Conservation (phyloP, 2,113 vertebrate species). For the Parotia lawesii region DNA sequence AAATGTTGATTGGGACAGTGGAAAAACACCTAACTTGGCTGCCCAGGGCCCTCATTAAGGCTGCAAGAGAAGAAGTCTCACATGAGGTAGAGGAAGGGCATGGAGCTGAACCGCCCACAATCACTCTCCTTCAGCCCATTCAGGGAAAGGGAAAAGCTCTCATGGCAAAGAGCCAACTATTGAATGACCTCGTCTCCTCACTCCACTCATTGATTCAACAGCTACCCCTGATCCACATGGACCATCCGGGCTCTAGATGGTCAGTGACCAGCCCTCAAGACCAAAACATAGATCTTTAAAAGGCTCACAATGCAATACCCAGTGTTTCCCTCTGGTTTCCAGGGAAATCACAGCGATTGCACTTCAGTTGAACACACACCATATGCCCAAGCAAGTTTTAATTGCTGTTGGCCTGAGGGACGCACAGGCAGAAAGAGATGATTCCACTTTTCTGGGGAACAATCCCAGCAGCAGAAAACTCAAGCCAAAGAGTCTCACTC, state of each 20-base stretch:
- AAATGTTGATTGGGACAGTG: neutral
- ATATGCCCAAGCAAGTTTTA: neutral
- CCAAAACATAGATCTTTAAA: neutral
- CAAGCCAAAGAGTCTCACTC: neutral
- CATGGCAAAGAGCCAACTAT: neutral
- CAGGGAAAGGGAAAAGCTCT: neutral
- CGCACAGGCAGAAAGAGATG: neutral
- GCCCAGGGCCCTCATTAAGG: neutral
- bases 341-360: neutral
- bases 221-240: rapidly evolving
- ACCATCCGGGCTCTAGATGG: rapidly evolving
- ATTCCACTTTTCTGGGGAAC: neutral
- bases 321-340: neutral
- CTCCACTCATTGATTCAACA: rapidly evolving
- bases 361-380: neutral
- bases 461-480: neutral
- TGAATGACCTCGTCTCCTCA: rapidly evolving
- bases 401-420: neutral
- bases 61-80: neutral
- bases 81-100: neutral
- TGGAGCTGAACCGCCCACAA: neutral
- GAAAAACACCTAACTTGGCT: neutral
- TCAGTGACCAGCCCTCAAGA: neutral
- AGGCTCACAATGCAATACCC: neutral
- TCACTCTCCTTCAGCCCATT: neutral